Evolutionary conservation across 2,888 invertebrate species (phyloP).

Genomic region (Bembecia ichneumoniformis): DNA sequence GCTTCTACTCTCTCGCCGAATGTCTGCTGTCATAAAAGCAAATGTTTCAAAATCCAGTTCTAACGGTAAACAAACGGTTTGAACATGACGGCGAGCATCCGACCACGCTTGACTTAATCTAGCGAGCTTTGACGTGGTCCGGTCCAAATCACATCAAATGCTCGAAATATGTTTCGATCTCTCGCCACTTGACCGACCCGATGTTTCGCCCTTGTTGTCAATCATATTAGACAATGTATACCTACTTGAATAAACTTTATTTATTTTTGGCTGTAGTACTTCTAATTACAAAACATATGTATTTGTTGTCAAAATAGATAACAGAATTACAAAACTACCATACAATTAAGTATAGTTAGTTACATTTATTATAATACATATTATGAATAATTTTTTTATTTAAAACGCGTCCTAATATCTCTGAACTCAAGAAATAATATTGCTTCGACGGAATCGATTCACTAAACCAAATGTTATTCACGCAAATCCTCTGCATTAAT

Average conservation of each 20-base stretch:
- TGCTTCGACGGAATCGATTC: background rate
- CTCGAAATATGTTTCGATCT: slow-evolving; percentile 18
- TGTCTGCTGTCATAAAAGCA: slow-evolving; percentile 12
- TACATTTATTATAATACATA: too few species aligned
- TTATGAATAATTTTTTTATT: background rate
- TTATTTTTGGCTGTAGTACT: too few species aligned
- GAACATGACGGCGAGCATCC: slow-evolving; percentile 25
- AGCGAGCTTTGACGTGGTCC: slow-evolving; percentile 24
- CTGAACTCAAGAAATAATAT: background rate
- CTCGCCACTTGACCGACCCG: slow-evolving; percentile 5
- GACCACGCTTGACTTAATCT: slow-evolving; percentile 30
- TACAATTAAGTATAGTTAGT: too few species aligned
- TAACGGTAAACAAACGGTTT: slow-evolving; percentile 26
- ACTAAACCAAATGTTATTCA: background rate
- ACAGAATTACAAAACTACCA: too few species aligned
- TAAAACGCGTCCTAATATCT: background rate
- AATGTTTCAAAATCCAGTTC: slow-evolving; percentile 21
- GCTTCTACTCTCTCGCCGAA: too few species aligned
- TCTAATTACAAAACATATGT: too few species aligned
- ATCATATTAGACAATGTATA: background rate
- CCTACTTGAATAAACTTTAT: too few species aligned
- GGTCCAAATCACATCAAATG: slow-evolving; percentile 29
- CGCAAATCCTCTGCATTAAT: slow-evolving; percentile 12
- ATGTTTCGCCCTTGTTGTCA: slow-evolving; percentile 1
- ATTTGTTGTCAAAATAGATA: too few species aligned